phyloP scores from a whole-genome alignment of 2,797 vertebrate genomes.

The Cephalopachus bancanus region DNA sequence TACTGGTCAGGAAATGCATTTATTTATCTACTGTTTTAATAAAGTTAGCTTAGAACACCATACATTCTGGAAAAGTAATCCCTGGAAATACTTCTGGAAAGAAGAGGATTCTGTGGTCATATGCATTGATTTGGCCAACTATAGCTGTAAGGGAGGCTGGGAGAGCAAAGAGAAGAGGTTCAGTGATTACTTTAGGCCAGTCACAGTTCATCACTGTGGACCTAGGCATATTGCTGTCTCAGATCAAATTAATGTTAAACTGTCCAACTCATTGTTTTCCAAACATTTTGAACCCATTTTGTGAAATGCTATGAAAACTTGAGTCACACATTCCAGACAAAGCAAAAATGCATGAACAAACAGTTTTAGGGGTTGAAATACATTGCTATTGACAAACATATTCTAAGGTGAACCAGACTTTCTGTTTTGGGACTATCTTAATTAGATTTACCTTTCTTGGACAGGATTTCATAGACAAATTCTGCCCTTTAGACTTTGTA shows the following conservation, averaged over 20 bases:
- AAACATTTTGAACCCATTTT: background rate
- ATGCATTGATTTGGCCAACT: background rate
- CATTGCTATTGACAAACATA: background rate
- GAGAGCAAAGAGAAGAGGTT: background rate
- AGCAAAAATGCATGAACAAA: background rate
- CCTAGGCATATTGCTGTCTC: background rate
- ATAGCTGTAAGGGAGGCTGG: background rate
- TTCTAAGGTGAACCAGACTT: constrained; percentile 24
- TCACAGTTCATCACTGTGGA: background rate
- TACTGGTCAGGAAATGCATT: background rate
- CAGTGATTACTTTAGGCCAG: background rate
- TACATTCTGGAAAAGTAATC: background rate
- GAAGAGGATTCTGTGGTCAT: background rate
- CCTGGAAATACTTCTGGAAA: background rate
- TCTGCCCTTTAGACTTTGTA: background rate
- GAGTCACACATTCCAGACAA: background rate
- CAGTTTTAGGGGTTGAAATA: background rate
- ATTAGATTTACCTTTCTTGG: constrained; percentile 10
- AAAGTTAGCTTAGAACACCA: background rate
- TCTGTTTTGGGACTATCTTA: background rate
- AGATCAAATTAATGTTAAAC: background rate
- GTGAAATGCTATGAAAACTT: background rate
- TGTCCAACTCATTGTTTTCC: background rate
- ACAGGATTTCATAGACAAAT: background rate
- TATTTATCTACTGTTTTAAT: background rate